A percentile compares a stretch with the other conserved stretches of the same genome.
Evolutionary conservation across 2,113 vertebrate genomes (phyloP).

Genomic region (Bubo scandiacus): DNA sequence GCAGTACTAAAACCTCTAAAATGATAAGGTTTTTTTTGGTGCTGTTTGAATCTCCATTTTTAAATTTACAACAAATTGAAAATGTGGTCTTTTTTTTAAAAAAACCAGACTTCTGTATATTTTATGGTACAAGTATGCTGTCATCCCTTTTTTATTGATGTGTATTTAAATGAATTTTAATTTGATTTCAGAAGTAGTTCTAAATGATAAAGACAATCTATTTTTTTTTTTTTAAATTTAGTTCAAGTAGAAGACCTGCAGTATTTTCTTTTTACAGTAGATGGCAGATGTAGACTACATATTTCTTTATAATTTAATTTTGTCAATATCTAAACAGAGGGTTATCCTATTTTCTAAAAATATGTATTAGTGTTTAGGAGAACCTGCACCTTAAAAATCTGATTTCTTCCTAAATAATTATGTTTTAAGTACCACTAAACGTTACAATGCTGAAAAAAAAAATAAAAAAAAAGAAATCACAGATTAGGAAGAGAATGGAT

Average conservation of each 20-base stretch:
- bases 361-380: constrained; percentile 21
- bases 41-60: neutral
- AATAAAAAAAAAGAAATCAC: neutral
- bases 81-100: neutral
- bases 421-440: neutral
- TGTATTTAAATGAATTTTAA: neutral
- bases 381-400: neutral
- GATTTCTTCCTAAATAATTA: neutral
- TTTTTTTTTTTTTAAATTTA: neutral
- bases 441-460: neutral
- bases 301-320: neutral
- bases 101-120: neutral
- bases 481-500: neutral
- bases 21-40: neutral
- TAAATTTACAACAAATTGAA: neutral
- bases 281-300: constrained; percentile 62
- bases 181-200: neutral
- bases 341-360: constrained; percentile 43
- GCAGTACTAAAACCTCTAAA: neutral
- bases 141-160: neutral
- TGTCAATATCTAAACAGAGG: neutral
- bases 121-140: neutral
- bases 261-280: constrained; percentile 60
- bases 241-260: neutral
- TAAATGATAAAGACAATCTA: neutral